These are phyloP conservation scores for Graptemys geographica DNA, from an alignment of 2,797 vertebrate species.

Conservation along the genomic window DNA sequence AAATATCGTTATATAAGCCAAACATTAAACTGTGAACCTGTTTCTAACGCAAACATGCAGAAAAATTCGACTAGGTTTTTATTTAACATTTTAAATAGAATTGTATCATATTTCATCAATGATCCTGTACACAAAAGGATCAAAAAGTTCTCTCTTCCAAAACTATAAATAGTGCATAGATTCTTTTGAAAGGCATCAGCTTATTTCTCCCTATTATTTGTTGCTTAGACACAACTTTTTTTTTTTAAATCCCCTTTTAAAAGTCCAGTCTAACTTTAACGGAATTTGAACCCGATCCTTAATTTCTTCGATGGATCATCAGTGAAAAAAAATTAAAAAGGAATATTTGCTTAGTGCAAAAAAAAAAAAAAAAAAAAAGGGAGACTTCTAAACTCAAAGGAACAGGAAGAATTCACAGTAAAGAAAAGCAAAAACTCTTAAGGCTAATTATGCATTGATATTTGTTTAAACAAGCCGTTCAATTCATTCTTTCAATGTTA, in stretches of 20 bases:
- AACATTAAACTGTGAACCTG: background rate
- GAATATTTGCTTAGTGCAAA: background rate
- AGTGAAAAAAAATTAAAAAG: background rate
- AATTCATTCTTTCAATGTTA: background rate
- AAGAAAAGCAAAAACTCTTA: background rate
- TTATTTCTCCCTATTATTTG: background rate
- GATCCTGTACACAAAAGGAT: background rate
- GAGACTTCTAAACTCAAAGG: background rate
- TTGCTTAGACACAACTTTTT: background rate
- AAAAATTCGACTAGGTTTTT: background rate
- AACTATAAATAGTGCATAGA: background rate
- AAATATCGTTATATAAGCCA: background rate
- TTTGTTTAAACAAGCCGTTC: background rate
- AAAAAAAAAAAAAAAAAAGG: accelerated
- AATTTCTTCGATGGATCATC: background rate
- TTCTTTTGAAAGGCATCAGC: slow-evolving; percentile 21
- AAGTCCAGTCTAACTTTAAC: background rate
- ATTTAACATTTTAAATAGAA: slow-evolving; percentile 24
- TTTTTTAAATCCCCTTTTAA: background rate
- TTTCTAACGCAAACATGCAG: slow-evolving; percentile 46
- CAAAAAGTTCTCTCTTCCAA: slow-evolving; percentile 6
- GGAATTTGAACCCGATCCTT: background rate
- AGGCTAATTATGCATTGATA: background rate
- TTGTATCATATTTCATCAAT: slow-evolving; percentile 4
- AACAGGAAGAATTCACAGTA: background rate